Percentiles rank a stretch among this genome's conserved stretches.
Conservation (phyloP, 2,797 vertebrate species). For the Caiman crocodilus region DNA sequence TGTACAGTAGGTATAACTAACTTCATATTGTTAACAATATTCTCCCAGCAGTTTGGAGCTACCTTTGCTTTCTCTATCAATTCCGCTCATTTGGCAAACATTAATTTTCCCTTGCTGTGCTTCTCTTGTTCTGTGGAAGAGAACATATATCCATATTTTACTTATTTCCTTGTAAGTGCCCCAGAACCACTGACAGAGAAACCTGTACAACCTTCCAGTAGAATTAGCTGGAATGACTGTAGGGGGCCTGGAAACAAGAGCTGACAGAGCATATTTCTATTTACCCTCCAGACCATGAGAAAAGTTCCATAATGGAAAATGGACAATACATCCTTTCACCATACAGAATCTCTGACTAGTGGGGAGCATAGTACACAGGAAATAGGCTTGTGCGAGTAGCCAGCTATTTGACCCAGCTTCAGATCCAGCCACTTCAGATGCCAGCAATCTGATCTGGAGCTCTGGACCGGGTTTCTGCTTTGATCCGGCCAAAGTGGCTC, state of each 20-base stretch:
- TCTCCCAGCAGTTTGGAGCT: background rate
- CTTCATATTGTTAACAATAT: background rate
- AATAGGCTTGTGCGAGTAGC: background rate
- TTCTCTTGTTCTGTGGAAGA: background rate
- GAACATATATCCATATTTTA: background rate
- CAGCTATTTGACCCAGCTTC: no score
- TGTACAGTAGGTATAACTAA: background rate
- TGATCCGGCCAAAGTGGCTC: no score
- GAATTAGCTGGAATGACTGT: background rate
- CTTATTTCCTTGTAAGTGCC: background rate
- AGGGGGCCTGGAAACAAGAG: background rate
- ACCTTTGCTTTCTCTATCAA: background rate
- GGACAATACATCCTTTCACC: background rate
- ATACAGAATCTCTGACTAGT: fast-evolving
- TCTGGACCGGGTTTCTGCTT: no score
- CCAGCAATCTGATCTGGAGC: no score
- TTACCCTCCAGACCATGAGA: background rate
- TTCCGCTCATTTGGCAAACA: background rate
- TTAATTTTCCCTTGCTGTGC: background rate
- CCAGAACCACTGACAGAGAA: background rate
- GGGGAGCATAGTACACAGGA: fast-evolving
- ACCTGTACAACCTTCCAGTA: background rate
- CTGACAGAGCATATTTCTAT: fast-evolving
- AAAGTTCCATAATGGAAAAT: background rate
- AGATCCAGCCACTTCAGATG: no score